phyloP scores from a whole-genome alignment of 2,113 vertebrate species.

The Numida meleagris region DNA sequence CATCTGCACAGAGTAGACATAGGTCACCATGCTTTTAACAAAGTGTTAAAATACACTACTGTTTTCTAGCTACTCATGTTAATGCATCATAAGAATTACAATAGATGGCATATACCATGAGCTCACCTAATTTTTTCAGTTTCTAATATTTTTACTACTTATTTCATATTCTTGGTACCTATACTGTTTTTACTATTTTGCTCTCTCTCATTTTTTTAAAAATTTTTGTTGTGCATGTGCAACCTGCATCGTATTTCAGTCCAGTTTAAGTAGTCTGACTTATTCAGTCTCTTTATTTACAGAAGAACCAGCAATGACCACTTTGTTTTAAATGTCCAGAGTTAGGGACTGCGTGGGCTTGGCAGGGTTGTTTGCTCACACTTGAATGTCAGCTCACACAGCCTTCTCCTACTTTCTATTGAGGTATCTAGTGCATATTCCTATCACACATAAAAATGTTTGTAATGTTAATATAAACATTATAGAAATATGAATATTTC shows the following conservation, averaged over 20 bases:
- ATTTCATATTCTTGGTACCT: background rate
- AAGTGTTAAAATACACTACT: background rate
- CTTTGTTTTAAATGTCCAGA: background rate
- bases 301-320: background rate
- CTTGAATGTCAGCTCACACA: background rate
- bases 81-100: background rate
- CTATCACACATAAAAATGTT: background rate
- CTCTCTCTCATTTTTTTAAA: background rate
- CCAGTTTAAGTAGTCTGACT: background rate
- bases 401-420: background rate
- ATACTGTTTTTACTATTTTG: background rate
- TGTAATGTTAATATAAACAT: background rate
- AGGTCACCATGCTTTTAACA: background rate
- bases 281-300: background rate
- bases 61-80: background rate
- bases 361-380: background rate
- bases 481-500: background rate
- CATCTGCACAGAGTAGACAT: background rate
- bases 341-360: background rate
- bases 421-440: background rate
- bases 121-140: background rate
- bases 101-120: background rate
- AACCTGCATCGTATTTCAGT: background rate
- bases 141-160: background rate
- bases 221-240: background rate